A percentile compares a stretch with the other conserved stretches of the same genome.
These are phyloP conservation scores for Uria lomvia DNA, from an alignment of 2,113 vertebrate species.

Conservation along the genomic window DNA sequence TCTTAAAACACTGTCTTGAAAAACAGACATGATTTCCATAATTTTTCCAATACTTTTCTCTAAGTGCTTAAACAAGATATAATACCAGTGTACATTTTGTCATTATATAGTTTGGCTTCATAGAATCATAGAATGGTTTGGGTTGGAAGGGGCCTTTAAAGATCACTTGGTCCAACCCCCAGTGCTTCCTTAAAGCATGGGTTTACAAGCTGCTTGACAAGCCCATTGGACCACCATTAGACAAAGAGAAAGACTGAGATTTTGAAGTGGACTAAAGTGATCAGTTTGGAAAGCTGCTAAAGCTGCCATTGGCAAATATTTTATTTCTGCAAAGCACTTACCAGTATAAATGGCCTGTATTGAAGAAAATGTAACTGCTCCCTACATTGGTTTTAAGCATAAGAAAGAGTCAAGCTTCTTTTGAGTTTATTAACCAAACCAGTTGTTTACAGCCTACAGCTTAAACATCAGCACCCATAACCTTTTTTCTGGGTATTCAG, in stretches of 20 bases:
- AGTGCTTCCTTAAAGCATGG: not conserved
- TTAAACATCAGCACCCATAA: not conserved
- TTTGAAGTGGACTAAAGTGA: slow-evolving; percentile 1
- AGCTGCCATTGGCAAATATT: not conserved
- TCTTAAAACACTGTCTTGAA: not conserved
- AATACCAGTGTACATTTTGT: not conserved
- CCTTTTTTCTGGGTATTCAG: not conserved
- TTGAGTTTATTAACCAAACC: not conserved
- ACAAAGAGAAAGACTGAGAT: not conserved
- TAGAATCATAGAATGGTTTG: not conserved
- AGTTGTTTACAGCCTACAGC: not conserved
- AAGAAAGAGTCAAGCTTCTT: not conserved
- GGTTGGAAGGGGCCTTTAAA: not conserved
- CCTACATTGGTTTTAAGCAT: not conserved
- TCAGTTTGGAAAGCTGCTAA: not conserved
- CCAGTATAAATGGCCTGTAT: not conserved
- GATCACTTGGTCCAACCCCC: not conserved
- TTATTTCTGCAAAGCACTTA: not conserved
- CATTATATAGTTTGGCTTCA: not conserved
- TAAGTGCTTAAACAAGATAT: not conserved
- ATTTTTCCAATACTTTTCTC: not conserved
- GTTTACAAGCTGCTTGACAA: not conserved
- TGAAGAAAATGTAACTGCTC: not conserved
- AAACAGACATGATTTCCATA: not conserved
- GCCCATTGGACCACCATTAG: not conserved